Evolutionary conservation across 30 jellyfish, hydroid and myxozoan species (phyloP).

Genomic region (Mastigias papua): DNA sequence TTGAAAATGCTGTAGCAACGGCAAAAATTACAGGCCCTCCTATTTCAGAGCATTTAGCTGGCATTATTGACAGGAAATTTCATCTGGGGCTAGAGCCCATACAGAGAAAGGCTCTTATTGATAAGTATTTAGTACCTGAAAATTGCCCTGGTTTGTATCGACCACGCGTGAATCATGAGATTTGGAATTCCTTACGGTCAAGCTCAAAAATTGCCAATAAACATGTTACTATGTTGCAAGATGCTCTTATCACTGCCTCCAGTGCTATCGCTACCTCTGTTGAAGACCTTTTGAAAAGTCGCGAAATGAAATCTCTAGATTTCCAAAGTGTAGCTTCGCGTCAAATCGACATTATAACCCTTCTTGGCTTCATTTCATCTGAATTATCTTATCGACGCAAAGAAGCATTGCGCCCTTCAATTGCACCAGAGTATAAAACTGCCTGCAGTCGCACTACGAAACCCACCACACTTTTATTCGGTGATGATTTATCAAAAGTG

Average conservation of each 20-base stretch:
- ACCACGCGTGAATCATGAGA: slow-evolving; percentile 22
- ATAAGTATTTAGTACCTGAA: slow-evolving; percentile 19
- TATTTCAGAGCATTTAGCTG: slow-evolving; percentile 9
- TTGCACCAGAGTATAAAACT: slow-evolving; percentile 5
- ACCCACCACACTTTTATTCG: slow-evolving; percentile 26
- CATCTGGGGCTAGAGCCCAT: slow-evolving; percentile 23
- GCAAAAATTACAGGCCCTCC: slow-evolving; percentile 5
- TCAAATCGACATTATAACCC: slow-evolving; percentile 24
- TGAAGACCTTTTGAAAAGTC: slow-evolving; percentile 1
- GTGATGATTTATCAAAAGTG: slow-evolving; percentile 30
- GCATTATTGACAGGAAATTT: slow-evolving; percentile 9
- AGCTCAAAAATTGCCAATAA: background rate
- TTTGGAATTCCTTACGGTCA: slow-evolving; percentile 1
- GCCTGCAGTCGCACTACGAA: slow-evolving; percentile 30
- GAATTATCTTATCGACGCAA: slow-evolving; percentile 30
- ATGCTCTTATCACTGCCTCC: slow-evolving; percentile 25
- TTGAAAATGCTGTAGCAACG: background rate
- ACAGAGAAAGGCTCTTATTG: slow-evolving; percentile 6
- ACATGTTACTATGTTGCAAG: background rate
- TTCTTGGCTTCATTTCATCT: slow-evolving; percentile 3
- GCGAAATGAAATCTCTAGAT: slow-evolving; percentile 7
- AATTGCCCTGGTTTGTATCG: slow-evolving; percentile 21
- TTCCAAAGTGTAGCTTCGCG: slow-evolving; percentile 15
- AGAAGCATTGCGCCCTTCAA: slow-evolving; percentile 21
- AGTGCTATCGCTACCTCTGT: slow-evolving; percentile 17